Evolutionary conservation across 2,113 vertebrate species (phyloP).

Genomic region (Microcebus murinus): DNA sequence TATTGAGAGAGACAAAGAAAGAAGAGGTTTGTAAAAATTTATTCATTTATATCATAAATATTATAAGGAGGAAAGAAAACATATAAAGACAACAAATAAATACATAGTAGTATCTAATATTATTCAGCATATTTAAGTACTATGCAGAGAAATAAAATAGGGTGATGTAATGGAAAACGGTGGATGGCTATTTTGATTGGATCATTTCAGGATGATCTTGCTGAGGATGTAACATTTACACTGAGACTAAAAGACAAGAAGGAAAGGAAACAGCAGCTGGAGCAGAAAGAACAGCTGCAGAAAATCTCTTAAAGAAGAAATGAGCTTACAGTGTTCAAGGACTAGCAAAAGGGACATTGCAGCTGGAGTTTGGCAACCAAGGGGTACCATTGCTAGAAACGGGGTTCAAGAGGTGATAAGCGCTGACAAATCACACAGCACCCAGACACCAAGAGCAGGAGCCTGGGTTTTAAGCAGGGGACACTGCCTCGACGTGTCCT

Average conservation of each 20-base stretch:
- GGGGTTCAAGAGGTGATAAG: not conserved
- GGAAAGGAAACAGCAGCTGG: not conserved
- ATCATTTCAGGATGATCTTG: not conserved
- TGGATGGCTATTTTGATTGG: not conserved
- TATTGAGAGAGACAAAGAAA: not conserved
- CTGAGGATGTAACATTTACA: not conserved
- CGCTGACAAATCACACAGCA: rapidly evolving
- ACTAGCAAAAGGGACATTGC: not conserved
- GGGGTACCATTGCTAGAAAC: rapidly evolving
- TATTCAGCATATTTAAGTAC: not conserved
- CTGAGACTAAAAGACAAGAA: not conserved
- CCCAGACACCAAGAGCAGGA: not conserved
- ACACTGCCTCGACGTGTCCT: not conserved
- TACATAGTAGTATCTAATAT: not conserved
- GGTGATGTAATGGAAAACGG: not conserved
- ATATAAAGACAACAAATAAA: not conserved
- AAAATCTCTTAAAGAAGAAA: not conserved
- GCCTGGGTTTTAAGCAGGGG: too few relatives aligned
- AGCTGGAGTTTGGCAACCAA: not conserved
- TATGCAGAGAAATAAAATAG: not conserved
- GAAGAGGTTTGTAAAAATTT: not conserved
- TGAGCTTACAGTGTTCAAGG: not conserved
- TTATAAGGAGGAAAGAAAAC: not conserved
- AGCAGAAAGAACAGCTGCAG: not conserved
- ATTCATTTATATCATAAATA: not conserved